Evolutionary conservation across 2,888 invertebrate species (phyloP).

Genomic region (Myopa testacea): DNA sequence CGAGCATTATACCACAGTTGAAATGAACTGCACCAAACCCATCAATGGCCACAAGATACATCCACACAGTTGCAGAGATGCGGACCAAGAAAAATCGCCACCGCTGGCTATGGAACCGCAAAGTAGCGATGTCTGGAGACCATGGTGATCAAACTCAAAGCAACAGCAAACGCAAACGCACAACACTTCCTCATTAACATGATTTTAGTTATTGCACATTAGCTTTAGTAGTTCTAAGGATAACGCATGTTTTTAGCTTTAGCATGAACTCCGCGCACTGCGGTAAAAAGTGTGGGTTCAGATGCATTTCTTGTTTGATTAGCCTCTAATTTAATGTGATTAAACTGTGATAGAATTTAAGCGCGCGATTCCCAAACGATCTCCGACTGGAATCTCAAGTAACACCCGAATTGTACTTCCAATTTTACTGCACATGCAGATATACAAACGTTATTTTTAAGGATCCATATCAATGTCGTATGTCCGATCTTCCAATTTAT

Average conservation of each 20-base stretch:
- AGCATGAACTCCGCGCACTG: slow-evolving; percentile 27
- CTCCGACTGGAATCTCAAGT: slow-evolving; percentile 49
- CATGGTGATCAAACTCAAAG: slow-evolving; percentile 51
- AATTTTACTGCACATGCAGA: background rate
- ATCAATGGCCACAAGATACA: slow-evolving; percentile 7
- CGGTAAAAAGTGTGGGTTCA: slow-evolving; percentile 20
- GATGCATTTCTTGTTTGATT: too few species aligned
- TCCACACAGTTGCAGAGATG: slow-evolving; percentile 27
- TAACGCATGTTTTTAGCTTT: slow-evolving; percentile 35
- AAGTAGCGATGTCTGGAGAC: slow-evolving; percentile 61
- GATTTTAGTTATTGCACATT: slow-evolving; percentile 36
- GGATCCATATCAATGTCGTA: background rate
- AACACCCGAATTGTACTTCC: slow-evolving; percentile 38
- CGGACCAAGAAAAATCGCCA: slow-evolving; percentile 23
- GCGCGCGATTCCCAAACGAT: slow-evolving; percentile 51
- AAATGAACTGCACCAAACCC: slow-evolving; percentile 22
- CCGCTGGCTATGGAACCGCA: slow-evolving; percentile 44
- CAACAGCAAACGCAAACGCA: background rate
- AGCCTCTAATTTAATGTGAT: slow-evolving; percentile 51
- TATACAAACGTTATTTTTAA: background rate
- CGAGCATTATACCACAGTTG: slow-evolving; percentile 13
- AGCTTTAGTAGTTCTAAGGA: slow-evolving; percentile 50
- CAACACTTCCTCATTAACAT: slow-evolving; percentile 17
- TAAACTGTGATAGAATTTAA: slow-evolving; percentile 66
- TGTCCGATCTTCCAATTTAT: slow-evolving; percentile 37